Evolutionary conservation across 1,140 invertebrate species (phyloP).

Genomic region (Bombus pascuorum): DNA sequence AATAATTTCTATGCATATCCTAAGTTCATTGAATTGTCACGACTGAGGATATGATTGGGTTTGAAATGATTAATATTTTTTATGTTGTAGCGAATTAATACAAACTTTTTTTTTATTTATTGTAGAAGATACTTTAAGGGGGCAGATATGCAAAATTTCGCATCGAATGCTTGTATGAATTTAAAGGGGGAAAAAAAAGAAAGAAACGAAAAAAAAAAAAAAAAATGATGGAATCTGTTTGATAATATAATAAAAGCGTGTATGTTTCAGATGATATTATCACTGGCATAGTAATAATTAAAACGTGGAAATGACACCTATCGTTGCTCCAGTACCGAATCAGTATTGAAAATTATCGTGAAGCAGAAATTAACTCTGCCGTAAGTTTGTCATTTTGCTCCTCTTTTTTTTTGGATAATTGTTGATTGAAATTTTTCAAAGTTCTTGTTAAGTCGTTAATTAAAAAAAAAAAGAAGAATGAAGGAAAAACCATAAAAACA

Average conservation of each 20-base stretch:
- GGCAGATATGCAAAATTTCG: slow-evolving; percentile 36
- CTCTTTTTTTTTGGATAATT: neutral
- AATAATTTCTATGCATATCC: slow-evolving; percentile 55
- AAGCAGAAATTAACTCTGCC: slow-evolving; percentile 5
- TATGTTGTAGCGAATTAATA: slow-evolving; percentile 41
- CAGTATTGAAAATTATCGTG: slow-evolving; percentile 43
- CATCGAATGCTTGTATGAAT: slow-evolving; percentile 39
- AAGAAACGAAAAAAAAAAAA: neutral
- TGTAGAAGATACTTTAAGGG: slow-evolving; percentile 38
- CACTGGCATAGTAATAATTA: slow-evolving; percentile 39
- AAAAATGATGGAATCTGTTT: neutral
- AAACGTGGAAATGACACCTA: slow-evolving; percentile 56
- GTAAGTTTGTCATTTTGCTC: neutral
- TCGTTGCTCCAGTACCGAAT: slow-evolving; percentile 40
- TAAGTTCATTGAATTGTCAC: slow-evolving; percentile 36
- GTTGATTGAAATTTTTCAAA: slow-evolving; percentile 1
- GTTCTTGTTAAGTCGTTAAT: slow-evolving; percentile 23
- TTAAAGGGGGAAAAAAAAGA: neutral
- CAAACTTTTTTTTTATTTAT: slow-evolving; percentile 35
- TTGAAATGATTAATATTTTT: slow-evolving; percentile 9
- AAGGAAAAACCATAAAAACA: neutral
- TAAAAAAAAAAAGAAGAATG: neutral
- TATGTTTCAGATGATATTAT: slow-evolving; percentile 45
- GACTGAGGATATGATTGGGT: slow-evolving; percentile 22
- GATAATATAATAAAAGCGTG: slow-evolving; percentile 36